Conservation (phyloP, 2,888 invertebrate genomes). For the Cryptocephalus moraei region DNA sequence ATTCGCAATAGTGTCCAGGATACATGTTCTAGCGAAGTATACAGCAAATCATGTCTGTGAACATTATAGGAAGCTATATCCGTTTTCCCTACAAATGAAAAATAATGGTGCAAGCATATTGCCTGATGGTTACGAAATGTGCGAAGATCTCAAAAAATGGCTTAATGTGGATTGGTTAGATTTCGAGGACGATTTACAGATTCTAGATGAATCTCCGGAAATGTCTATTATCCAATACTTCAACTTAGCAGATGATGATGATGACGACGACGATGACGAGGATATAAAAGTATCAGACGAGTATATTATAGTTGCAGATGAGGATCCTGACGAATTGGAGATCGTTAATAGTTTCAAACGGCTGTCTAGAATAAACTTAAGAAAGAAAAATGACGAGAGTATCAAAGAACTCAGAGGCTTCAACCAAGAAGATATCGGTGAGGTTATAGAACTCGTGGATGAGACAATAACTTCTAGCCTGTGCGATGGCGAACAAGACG, state of each 20-base stretch:
- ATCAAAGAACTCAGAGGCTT: conserved; percentile 6
- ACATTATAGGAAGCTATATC: conserved; percentile 35
- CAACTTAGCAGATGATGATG: conserved; percentile 21
- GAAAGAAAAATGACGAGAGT: background rate
- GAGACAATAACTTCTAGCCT: no score
- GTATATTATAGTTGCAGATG: background rate
- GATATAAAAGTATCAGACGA: conserved; percentile 1
- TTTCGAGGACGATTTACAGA: conserved; percentile 19
- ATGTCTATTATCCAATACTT: conserved; percentile 15
- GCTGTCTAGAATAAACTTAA: background rate
- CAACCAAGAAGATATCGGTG: conserved; percentile 10
- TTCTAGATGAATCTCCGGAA: conserved; percentile 16
- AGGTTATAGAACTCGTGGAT: conserved; percentile 7
- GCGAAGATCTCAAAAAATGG: conserved; percentile 36
- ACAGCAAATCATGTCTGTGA: conserved; percentile 32
- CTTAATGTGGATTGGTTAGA: conserved; percentile 34
- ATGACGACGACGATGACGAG: conserved; percentile 14
- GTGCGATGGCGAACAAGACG: no score
- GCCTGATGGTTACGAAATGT: conserved; percentile 32
- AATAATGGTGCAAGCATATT: conserved; percentile 33
- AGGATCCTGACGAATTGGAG: background rate
- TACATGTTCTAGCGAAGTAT: conserved; percentile 34
- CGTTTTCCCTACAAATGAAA: conserved; percentile 28
- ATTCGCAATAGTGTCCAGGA: conserved; percentile 37
- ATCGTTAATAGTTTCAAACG: background rate